phyloP scores from a whole-genome alignment of 2,113 vertebrate genomes.

The Leucosticte australis region DNA sequence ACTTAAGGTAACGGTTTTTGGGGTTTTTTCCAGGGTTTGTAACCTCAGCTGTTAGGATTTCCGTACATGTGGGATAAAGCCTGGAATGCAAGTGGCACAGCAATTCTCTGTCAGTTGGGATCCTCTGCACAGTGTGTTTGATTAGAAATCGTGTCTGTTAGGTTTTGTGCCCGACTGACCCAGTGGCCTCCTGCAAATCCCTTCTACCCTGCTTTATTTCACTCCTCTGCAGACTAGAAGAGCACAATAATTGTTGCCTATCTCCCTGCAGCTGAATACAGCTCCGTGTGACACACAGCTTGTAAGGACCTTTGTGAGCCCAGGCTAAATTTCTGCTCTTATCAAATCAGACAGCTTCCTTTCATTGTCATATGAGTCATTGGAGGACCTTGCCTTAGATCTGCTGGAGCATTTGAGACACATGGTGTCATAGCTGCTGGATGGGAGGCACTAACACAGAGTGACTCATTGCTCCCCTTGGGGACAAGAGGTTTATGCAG shows the following conservation, averaged over 20 bases:
- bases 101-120: neutral
- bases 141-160: rapidly evolving
- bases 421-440: neutral
- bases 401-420: neutral
- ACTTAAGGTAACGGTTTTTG: neutral
- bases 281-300: neutral
- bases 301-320: neutral
- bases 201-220: neutral
- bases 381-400: neutral
- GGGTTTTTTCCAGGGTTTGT: neutral
- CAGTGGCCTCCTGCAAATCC: neutral
- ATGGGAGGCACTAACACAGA: neutral
- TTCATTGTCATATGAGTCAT: neutral
- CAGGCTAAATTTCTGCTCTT: neutral
- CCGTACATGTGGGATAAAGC: neutral
- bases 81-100: neutral
- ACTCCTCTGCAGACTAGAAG: neutral
- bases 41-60: neutral
- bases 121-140: neutral
- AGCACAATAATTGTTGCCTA: neutral
- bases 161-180: rapidly evolving
- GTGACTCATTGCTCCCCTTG: neutral
- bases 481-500: neutral
- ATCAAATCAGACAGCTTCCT: neutral
- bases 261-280: neutral